Evolutionary conservation across 2,888 invertebrate species (phyloP).

Genomic region (Polydrusus tereticollis): DNA sequence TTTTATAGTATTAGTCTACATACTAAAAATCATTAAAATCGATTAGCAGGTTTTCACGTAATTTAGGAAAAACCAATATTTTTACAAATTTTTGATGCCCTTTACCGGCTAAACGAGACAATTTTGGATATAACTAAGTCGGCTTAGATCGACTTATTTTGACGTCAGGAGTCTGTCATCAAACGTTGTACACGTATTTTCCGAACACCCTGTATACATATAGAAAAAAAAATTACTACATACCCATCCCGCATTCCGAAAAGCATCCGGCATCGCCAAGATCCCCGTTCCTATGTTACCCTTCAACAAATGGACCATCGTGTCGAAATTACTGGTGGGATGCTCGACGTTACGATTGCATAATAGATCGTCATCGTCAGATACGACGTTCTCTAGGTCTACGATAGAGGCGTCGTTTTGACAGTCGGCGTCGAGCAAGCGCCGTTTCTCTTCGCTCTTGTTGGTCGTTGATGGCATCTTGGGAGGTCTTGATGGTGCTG

Average conservation of each 20-base stretch:
- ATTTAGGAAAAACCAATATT: too few species aligned
- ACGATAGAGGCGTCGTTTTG: constrained; percentile 55
- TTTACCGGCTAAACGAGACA: too few species aligned
- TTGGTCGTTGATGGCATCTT: constrained; percentile 18
- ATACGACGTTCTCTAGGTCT: constrained; percentile 52
- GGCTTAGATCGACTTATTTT: too few species aligned
- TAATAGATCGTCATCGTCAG: constrained; percentile 69
- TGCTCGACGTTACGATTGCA: constrained; percentile 79
- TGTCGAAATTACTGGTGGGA: constrained; percentile 85
- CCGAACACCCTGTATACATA: too few species aligned
- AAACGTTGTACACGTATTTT: too few species aligned
- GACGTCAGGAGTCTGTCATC: too few species aligned
- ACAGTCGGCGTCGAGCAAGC: constrained; percentile 70
- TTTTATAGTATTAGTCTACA: too few species aligned
- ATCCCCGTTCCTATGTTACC: constrained; percentile 88
- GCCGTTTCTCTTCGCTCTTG: constrained; percentile 77
- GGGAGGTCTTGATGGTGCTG: background rate
- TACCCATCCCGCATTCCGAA: constrained; percentile 88
- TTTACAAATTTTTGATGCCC: too few species aligned
- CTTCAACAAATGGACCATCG: constrained; percentile 78
- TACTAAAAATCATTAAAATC: too few species aligned
- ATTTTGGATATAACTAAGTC: too few species aligned
- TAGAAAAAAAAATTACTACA: too few species aligned
- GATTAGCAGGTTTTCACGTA: too few species aligned
- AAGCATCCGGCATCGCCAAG: constrained; percentile 96